Evolutionary conservation across 2,888 invertebrate species (phyloP), one percentile per base, ranked within the genome.

Genomic region (Pomacea canaliculata): DNA sequence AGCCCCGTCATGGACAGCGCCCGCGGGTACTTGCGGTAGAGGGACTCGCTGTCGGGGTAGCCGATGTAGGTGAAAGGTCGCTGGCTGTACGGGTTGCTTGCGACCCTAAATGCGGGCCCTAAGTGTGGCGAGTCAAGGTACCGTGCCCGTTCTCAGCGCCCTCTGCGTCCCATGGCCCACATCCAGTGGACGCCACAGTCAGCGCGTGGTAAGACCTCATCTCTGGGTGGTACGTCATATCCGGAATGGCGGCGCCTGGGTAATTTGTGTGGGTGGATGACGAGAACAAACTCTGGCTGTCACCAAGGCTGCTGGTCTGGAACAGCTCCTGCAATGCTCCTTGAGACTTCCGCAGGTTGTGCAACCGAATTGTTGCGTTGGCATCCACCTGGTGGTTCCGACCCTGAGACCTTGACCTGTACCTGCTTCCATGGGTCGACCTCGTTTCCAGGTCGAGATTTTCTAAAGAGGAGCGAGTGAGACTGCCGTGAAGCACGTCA

Each of bases 331-430:
- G 82, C 1, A 84, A 84, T n/a, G 80, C 83, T 7, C 76, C 67
- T 70, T 80, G 77, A 71, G 81, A 78, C 60, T 83, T 84, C 66
- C 85, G 81, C 18, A 86, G 79, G 77, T 88, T 87, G 79, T 88
- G 87, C 68, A 84, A 85, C 18, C 88, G 83, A 51, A 87, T 82
- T 1, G 88, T 88, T 27, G 85, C 86, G 80, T 88, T 88, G 10
- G 84, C 83, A 71, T 86, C 85, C n/a, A 83, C 68, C 59, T 82
- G 78, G 66, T 27, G 19, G 75, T 78, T 86, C 72, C 82, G 83
- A 56, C 51, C 51, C 48, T 83, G 83, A 9, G 83, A 84, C 48
- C 82, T 78, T 1, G 85, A 84, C 65, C 80, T 84, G 46, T 81
- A 65, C 16, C 76, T 68, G 19, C 49, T 51, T 49, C 59, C 51